Conservation (phyloP, 2,113 vertebrate genomes). For the Lophius piscatorius region DNA sequence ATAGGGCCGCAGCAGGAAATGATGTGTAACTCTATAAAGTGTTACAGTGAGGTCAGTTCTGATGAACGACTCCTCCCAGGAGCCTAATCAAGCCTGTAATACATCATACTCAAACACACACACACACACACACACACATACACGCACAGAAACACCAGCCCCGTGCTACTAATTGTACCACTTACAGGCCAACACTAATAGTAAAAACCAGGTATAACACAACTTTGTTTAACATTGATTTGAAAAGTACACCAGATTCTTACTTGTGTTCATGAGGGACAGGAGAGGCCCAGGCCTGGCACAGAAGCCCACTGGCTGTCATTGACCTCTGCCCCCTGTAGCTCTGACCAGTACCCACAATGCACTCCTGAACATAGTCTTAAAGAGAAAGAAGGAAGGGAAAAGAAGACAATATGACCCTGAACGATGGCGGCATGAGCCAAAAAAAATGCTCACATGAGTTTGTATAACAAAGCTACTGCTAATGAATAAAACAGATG, state of each 20-base stretch:
- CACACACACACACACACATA: conserved; percentile 28
- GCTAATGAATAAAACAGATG: conserved; percentile 66
- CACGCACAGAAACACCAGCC: conserved; percentile 38
- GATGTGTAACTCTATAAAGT: conserved; percentile 59
- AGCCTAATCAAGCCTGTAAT: conserved; percentile 70
- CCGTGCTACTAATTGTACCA: conserved; percentile 60
- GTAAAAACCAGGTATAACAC: conserved; percentile 33
- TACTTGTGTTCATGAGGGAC: conserved; percentile 98
- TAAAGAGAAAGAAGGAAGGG: conserved; percentile 13
- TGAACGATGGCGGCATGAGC: conserved; percentile 15
- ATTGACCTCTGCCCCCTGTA: conserved; percentile 91
- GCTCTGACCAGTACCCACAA: conserved; percentile 90
- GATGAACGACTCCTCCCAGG: conserved; percentile 69
- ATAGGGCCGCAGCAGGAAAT: conserved; percentile 61
- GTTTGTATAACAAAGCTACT: conserved; percentile 26
- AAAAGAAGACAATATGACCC: conserved; percentile 12
- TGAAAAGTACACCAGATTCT: conserved; percentile 64
- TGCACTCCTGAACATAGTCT: conserved; percentile 95
- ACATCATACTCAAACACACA: conserved; percentile 53
- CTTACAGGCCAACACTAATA: conserved; percentile 45
- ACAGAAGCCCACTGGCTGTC: conserved; percentile 89
- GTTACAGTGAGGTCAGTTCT: conserved; percentile 65
- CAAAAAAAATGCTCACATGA: conserved; percentile 19
- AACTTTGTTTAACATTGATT: conserved; percentile 37
- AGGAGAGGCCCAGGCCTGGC: conserved; percentile 95